Base-by-base conservation (phyloP, 2,888 invertebrate species). In the Drosophila austrosaltans region DNA sequence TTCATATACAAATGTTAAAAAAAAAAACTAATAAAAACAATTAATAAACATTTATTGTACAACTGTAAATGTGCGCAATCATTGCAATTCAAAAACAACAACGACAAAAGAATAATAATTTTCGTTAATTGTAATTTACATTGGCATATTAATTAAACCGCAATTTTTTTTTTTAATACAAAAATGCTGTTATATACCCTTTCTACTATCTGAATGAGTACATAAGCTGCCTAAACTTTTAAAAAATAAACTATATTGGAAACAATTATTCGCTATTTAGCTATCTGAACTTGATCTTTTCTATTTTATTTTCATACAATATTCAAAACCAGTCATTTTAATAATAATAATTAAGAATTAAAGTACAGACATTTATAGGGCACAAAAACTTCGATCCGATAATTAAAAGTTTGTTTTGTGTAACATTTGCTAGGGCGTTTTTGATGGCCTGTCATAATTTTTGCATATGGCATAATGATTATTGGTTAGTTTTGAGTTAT, bases 11-110 rank as follows among this genome's bases (percentile, higher is more conserved):
- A 48, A 22, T 68, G 12, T 28, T 53, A 63, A 44, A 62, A 16
- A 12, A 58, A 53, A 39, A 60, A 25, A 4, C 16, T 16, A 16
- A 16, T n/a, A 76, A 80, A 80, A 78, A 80, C 81, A 82, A 82
- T 81, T 74, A 85, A 85, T 71, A 48, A 78, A 72, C 22, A 32
- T 40, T 42, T 57, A 56, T 72, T 63, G 56, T 77, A 60, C 60
- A 65, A 65, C 69, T 77, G 62, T 63, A 75, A 74, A 69, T 68
- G 63, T 40, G 25, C 74, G 66, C 79, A 75, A 63, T 53, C 48
- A 62, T 40, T 66, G 65, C 76, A 76, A 58, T 66, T 3, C 58
- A 64, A 44, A 71, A 64, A 48, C 61, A 62, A 56, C 44, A 61
- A 44, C 54, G 10, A 22, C 28, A 53, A 63, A 60, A 68, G 79